These are phyloP conservation scores for Seriola aureovittata DNA, from an alignment of 2,113 vertebrate species.

Conservation along the genomic window DNA sequence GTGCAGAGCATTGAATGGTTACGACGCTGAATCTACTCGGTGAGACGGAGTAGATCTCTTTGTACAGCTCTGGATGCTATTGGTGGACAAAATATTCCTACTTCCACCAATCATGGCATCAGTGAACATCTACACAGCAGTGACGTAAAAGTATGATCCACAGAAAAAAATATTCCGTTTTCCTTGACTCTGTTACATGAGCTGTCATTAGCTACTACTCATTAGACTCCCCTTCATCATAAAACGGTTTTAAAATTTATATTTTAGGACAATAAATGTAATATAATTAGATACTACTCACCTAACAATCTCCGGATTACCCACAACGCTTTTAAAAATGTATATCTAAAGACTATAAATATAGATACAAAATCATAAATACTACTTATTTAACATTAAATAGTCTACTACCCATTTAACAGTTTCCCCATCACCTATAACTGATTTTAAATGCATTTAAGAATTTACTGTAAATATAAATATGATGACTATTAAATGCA, in stretches of 20 bases:
- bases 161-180: neutral
- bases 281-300: neutral
- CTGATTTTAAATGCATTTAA: neutral
- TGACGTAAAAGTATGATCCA: conserved; percentile 51
- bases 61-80: conserved; percentile 83
- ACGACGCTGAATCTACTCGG: conserved; percentile 68
- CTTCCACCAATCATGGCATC: conserved; percentile 78
- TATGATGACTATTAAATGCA: neutral
- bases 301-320: neutral
- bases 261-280: no score
- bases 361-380: neutral
- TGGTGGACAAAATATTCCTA: conserved; percentile 78
- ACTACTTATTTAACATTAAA: neutral
- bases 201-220: neutral
- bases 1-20: conserved; percentile 74
- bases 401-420: neutral
- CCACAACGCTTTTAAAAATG: neutral
- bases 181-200: neutral
- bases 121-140: conserved; percentile 23
- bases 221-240: neutral
- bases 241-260: neutral
- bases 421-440: neutral
- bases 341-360: neutral
- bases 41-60: conserved; percentile 87
- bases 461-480: neutral